Percentiles rank a stretch among this genome's conserved stretches.
Evolutionary conservation across 2,113 vertebrate species (phyloP).

Genomic region (Lophura nycthemera): DNA sequence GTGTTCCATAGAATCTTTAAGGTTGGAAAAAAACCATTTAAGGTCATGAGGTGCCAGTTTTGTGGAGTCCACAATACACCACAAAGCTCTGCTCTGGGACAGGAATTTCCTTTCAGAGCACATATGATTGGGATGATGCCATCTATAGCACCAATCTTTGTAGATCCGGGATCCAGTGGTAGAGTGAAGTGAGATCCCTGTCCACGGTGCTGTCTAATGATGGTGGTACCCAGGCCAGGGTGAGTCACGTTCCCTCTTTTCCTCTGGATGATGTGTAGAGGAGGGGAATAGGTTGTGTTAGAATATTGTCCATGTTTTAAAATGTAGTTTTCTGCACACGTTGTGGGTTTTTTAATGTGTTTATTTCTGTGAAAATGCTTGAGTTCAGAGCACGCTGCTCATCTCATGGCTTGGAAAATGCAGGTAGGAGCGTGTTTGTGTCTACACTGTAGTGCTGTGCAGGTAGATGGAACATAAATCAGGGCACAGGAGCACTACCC

Average conservation of each 20-base stretch:
- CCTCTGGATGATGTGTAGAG: background rate
- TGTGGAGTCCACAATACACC: background rate
- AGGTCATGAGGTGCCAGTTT: background rate
- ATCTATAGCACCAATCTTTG: background rate
- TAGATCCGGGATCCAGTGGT: background rate
- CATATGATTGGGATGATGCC: background rate
- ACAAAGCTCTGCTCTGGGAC: background rate
- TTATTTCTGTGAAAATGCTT: background rate
- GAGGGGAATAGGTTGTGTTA: background rate
- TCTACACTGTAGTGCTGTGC: background rate
- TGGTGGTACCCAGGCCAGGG: background rate
- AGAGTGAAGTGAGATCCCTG: background rate
- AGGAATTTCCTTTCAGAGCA: background rate
- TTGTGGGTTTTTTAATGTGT: background rate
- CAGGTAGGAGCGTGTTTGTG: background rate
- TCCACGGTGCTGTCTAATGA: background rate
- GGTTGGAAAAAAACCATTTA: no score
- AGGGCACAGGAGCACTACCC: background rate
- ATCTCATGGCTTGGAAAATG: background rate
- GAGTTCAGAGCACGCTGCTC: background rate
- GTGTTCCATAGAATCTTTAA: no score
- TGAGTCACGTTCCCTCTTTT: background rate
- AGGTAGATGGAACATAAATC: background rate
- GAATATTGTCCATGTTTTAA: background rate
- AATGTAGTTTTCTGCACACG: background rate